Percentiles rank a stretch among this genome's conserved stretches.
These are phyloP conservation scores for Hormiphora californensis DNA, from an alignment of 37 sponge, comb jelly and placozoan genomes.

Conservation along the genomic window DNA sequence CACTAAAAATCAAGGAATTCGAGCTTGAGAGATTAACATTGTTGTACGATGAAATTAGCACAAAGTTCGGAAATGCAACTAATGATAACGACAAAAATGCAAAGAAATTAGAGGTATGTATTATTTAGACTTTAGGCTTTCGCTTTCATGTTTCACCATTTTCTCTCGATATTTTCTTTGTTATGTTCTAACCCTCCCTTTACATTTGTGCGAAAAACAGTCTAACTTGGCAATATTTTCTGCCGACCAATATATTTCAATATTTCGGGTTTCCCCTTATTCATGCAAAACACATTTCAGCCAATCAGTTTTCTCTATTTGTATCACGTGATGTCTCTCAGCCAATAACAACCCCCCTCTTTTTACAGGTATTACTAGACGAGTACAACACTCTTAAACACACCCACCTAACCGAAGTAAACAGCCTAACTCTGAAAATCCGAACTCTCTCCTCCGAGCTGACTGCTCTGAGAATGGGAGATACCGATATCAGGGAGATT, in stretches of 20 bases:
- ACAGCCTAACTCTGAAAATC: not conserved
- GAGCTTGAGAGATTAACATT: not conserved
- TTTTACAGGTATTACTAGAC: constrained; percentile 25
- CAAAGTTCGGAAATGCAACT: not conserved
- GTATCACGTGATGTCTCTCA: too few relatives aligned
- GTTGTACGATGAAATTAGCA: not conserved
- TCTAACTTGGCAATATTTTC: too few relatives aligned
- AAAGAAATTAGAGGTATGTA: constrained; percentile 39
- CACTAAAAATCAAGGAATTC: constrained; percentile 37
- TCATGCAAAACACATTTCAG: too few relatives aligned
- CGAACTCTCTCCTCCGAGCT: not conserved
- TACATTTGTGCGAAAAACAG: too few relatives aligned
- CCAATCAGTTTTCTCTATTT: too few relatives aligned
- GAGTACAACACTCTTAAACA: constrained; percentile 9
- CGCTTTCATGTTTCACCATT: too few relatives aligned
- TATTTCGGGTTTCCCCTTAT: too few relatives aligned
- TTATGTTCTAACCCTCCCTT: too few relatives aligned
- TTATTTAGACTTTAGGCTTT: too few relatives aligned
- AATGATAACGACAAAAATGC: constrained; percentile 12
- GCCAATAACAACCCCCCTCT: too few relatives aligned
- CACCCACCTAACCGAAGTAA: not conserved
- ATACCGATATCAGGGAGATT: not conserved
- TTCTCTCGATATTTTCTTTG: too few relatives aligned
- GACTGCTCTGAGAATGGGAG: not conserved
- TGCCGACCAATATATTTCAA: too few relatives aligned